Evolutionary conservation across 2,888 invertebrate species (phyloP).

Genomic region (Dynastes hyllus): DNA sequence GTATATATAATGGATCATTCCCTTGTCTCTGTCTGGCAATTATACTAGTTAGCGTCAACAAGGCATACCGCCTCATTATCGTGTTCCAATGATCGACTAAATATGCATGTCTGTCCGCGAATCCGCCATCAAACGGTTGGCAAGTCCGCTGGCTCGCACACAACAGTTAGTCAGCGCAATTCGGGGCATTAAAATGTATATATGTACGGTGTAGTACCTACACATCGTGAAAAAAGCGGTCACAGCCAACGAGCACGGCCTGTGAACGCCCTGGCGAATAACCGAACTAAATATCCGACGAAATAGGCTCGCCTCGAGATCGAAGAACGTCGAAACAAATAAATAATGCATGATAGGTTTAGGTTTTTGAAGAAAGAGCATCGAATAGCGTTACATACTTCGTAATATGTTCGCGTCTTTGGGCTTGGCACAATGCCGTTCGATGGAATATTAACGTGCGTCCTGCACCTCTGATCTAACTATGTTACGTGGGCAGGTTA

Average conservation of each 20-base stretch:
- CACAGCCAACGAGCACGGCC: conserved; percentile 1
- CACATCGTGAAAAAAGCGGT: conserved; percentile 7
- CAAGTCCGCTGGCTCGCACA: conserved; percentile 1
- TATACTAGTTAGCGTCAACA: neutral
- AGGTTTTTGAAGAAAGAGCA: neutral
- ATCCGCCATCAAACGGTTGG: neutral
- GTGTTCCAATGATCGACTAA: conserved; percentile 40
- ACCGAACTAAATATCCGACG: conserved; percentile 3
- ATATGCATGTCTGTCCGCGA: conserved; percentile 31
- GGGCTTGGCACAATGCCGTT: too few species aligned
- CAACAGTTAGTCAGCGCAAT: conserved; percentile 26
- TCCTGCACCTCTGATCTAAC: too few species aligned
- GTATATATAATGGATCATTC: neutral
- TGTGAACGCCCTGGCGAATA: conserved; percentile 22
- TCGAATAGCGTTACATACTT: too few species aligned
- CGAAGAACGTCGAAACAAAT: conserved; percentile 9
- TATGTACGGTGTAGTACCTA: neutral
- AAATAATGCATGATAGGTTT: conserved; percentile 23
- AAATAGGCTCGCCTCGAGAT: neutral
- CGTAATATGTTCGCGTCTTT: too few species aligned
- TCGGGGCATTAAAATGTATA: neutral
- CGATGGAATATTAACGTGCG: too few species aligned
- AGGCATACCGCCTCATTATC: conserved; percentile 19
- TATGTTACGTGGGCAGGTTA: too few species aligned
- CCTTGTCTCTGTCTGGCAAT: neutral